phyloP scores from a whole-genome alignment of 2,113 vertebrate genomes.

The Mohoua ochrocephala region DNA sequence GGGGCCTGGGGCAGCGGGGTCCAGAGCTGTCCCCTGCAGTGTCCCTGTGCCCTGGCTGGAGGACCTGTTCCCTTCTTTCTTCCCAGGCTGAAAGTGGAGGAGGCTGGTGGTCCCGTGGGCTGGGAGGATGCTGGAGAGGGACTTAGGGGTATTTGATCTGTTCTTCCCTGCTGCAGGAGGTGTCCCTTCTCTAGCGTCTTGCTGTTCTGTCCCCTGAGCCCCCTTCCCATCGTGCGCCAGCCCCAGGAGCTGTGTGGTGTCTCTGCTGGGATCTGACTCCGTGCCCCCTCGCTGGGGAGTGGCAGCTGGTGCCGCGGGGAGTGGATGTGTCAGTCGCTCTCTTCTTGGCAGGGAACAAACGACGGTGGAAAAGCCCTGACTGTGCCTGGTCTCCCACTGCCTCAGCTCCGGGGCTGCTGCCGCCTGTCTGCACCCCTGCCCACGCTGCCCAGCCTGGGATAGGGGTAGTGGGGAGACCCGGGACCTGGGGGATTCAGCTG shows the following conservation, averaged over 20 bases:
- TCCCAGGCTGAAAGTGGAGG: background rate
- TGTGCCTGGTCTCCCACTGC: background rate
- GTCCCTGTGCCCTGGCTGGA: background rate
- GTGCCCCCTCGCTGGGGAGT: background rate
- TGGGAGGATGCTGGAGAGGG: background rate
- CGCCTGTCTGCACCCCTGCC: background rate
- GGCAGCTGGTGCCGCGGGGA: conserved; percentile 25
- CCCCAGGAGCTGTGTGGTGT: background rate
- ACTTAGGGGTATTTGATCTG: background rate
- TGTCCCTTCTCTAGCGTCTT: background rate
- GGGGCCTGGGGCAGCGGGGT: background rate
- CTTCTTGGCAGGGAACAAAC: conserved; percentile 22
- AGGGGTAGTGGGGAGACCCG: background rate
- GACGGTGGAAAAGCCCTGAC: background rate
- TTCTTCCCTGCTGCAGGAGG: background rate
- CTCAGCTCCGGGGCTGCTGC: background rate
- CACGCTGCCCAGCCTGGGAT: background rate
- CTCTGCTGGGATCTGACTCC: background rate
- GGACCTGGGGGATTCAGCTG: background rate
- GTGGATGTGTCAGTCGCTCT: conserved; percentile 45
- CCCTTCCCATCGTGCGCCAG: accelerated
- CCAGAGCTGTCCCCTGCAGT: background rate
- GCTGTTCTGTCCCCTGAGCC: background rate
- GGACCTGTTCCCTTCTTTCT: background rate
- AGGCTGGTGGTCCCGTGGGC: background rate